phyloP scores from a whole-genome alignment of 23 tunicate species.

The Clavelina lepadiformis region DNA sequence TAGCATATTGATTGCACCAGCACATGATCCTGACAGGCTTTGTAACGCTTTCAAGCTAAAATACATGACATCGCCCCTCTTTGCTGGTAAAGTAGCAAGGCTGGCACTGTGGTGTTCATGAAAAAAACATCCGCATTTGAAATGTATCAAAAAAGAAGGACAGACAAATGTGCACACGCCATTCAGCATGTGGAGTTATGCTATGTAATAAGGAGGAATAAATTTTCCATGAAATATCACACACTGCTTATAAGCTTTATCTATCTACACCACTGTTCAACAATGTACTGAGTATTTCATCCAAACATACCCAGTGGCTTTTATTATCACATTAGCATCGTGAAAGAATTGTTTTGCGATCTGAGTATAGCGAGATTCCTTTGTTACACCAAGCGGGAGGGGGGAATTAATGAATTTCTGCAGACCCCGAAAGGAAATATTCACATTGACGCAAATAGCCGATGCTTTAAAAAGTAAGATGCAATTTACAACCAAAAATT shows the following conservation, averaged over 20 bases:
- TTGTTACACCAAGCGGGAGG: background rate
- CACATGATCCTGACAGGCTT: background rate
- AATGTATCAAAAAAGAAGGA: too few relatives aligned
- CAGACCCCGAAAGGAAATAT: slow-evolving; percentile 18
- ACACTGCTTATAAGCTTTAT: too few relatives aligned
- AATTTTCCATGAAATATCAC: too few relatives aligned
- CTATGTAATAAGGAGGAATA: too few relatives aligned
- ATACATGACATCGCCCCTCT: background rate
- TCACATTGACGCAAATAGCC: slow-evolving; percentile 30
- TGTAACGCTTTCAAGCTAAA: background rate
- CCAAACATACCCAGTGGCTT: slow-evolving; percentile 18
- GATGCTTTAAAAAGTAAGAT: background rate
- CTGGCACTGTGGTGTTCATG: too few relatives aligned
- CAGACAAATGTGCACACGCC: too few relatives aligned
- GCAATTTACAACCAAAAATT: background rate
- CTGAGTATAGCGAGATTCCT: background rate
- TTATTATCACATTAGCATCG: slow-evolving; percentile 16
- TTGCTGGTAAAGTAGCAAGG: background rate
- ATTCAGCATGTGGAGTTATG: too few relatives aligned
- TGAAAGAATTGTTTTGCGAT: slow-evolving; percentile 15
- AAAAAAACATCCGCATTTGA: too few relatives aligned
- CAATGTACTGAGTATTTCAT: background rate
- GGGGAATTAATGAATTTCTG: slow-evolving; percentile 17
- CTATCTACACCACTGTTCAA: too few relatives aligned
- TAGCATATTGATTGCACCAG: slow-evolving; percentile 4